Percentiles rank a stretch among this genome's conserved stretches.
phyloP scores from a whole-genome alignment of 2,113 vertebrate genomes.

The Xiphophorus maculatus region DNA sequence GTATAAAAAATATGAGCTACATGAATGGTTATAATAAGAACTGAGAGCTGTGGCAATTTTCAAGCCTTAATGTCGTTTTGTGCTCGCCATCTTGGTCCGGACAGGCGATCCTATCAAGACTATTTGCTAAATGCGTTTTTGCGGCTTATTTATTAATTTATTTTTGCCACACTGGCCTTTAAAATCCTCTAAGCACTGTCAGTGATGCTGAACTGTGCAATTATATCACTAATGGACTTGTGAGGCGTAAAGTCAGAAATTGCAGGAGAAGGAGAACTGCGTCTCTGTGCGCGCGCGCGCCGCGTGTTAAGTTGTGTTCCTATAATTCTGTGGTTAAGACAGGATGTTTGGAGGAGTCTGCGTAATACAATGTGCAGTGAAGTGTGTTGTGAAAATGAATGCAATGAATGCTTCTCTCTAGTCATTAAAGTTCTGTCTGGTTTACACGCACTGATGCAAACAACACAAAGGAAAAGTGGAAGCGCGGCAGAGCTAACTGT shows the following conservation, averaged over 20 bases:
- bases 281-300: not conserved
- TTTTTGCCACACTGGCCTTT: slow-evolving; percentile 8
- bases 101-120: slow-evolving; percentile 11
- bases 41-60: not conserved
- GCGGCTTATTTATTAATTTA: not conserved
- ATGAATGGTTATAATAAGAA: not conserved
- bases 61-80: not conserved
- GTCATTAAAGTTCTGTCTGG: slow-evolving; percentile 8
- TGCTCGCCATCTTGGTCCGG: not conserved
- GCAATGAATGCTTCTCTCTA: not conserved
- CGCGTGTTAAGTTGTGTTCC: not conserved
- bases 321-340: not conserved
- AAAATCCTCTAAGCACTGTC: slow-evolving; percentile 30
- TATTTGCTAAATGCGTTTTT: slow-evolving; percentile 35
- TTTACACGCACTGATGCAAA: slow-evolving; percentile 21
- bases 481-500: slow-evolving; percentile 27
- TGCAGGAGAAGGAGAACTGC: slow-evolving; percentile 27
- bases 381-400: slow-evolving; percentile 7
- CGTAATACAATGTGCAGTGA: not conserved
- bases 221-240: slow-evolving; percentile 48
- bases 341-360: not conserved
- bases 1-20: not conserved
- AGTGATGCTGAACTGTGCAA: slow-evolving; percentile 50
- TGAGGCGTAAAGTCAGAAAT: slow-evolving; percentile 30
- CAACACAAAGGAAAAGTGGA: slow-evolving; percentile 8